A percentile compares a stretch with the other conserved stretches of the same genome.
Conservation (phyloP, 2,797 vertebrate genomes). For the Pogonophryne albipinna region DNA sequence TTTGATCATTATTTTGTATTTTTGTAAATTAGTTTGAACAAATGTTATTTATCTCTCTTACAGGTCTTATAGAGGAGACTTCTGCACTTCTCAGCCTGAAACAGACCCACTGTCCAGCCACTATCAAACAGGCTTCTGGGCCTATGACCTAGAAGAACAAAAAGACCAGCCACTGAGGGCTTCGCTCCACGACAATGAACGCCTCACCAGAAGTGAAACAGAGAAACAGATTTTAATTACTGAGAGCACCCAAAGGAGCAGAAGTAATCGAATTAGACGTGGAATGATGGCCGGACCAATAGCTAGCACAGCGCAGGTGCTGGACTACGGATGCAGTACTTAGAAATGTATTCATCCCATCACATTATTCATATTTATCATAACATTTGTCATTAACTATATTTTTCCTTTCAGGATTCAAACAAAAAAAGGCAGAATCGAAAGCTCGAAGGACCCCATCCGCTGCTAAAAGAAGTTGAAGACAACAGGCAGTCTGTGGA, state of each 20-base stretch:
- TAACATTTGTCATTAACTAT: neutral
- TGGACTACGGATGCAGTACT: neutral
- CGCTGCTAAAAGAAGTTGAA: conserved; percentile 49
- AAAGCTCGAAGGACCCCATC: conserved; percentile 48
- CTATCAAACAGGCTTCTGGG: conserved; percentile 24
- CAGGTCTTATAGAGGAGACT: conserved; percentile 63
- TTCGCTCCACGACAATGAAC: conserved; percentile 42
- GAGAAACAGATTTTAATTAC: conserved; percentile 52
- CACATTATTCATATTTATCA: neutral
- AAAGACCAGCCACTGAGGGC: conserved; percentile 20
- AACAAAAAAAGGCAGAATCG: conserved; percentile 71
- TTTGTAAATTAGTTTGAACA: conserved; percentile 10
- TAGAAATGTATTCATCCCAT: neutral
- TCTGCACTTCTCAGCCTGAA: conserved; percentile 41
- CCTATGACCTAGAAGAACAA: conserved; percentile 39
- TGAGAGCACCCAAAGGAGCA: conserved; percentile 79
- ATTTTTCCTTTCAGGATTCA: conserved; percentile 68
- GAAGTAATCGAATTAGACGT: conserved; percentile 82
- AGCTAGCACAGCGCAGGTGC: conserved; percentile 87
- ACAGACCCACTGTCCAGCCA: conserved; percentile 32
- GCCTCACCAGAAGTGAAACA: conserved; percentile 37
- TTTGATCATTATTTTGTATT: neutral
- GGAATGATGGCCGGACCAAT: conserved; percentile 90
- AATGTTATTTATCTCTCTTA: neutral
- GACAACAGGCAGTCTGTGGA: conserved; percentile 26